These are phyloP conservation scores for Troides oblongomaculatus DNA, from an alignment of 2,888 invertebrate species.

Conservation along the genomic window DNA sequence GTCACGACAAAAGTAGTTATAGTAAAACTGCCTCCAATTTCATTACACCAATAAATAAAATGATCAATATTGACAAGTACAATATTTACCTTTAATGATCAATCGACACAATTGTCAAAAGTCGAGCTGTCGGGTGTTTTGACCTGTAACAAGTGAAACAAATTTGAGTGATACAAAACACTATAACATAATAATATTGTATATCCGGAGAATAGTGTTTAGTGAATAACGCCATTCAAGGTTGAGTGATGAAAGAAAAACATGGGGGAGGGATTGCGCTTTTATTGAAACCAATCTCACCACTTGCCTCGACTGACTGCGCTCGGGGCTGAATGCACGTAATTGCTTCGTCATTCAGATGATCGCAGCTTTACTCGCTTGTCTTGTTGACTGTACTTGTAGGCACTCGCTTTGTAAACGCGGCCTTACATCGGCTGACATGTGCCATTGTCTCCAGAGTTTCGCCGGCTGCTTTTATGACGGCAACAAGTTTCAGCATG, in stretches of 20 bases:
- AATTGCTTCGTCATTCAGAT: slow-evolving; percentile 78
- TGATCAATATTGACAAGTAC: neutral
- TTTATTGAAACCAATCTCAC: slow-evolving; percentile 79
- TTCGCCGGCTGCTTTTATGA: slow-evolving; percentile 56
- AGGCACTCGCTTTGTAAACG: slow-evolving; percentile 64
- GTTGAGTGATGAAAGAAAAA: slow-evolving; percentile 76
- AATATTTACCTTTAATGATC: slow-evolving; percentile 5
- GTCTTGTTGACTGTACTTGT: slow-evolving; percentile 71
- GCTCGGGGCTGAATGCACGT: slow-evolving; percentile 70
- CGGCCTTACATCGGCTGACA: slow-evolving; percentile 62
- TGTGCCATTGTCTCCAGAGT: slow-evolving; percentile 61
- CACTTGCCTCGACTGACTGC: slow-evolving; percentile 74
- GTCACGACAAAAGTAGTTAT: neutral
- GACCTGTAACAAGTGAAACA: slow-evolving; percentile 55
- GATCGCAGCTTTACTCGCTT: slow-evolving; percentile 68
- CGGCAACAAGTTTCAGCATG: slow-evolving; percentile 54
- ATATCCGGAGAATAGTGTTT: slow-evolving; percentile 38
- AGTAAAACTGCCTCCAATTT: neutral
- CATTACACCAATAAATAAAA: neutral
- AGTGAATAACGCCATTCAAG: slow-evolving; percentile 70
- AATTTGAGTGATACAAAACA: slow-evolving; percentile 35
- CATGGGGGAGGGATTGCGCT: slow-evolving; percentile 74
- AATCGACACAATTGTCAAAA: neutral
- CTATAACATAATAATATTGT: slow-evolving; percentile 36
- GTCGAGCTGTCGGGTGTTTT: neutral